These are phyloP conservation scores for Chiloscyllium plagiosum DNA, from an alignment of 2,113 vertebrate species.

Conservation along the genomic window DNA sequence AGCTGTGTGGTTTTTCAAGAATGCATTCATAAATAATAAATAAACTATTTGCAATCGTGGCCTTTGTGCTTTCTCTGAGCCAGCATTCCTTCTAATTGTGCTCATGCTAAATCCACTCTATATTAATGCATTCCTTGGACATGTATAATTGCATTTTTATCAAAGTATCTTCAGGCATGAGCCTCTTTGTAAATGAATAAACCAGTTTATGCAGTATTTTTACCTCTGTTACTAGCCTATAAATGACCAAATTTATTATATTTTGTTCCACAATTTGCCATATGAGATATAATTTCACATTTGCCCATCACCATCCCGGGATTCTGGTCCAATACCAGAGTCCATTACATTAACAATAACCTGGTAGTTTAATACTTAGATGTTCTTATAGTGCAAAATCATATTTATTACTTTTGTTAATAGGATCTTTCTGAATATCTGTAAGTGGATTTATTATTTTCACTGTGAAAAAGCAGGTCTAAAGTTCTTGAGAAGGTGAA, in stretches of 20 bases:
- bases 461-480: background rate
- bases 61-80: background rate
- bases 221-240: background rate
- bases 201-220: background rate
- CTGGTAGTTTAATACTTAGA: background rate
- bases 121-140: background rate
- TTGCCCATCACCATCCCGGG: background rate
- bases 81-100: background rate
- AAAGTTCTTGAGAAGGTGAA: background rate
- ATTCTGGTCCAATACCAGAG: background rate
- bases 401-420: background rate
- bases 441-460: background rate
- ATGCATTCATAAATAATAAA: background rate
- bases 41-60: background rate
- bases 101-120: background rate
- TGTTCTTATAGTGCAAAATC: background rate
- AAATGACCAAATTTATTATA: background rate
- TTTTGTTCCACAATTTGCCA: background rate
- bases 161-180: background rate
- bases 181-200: conserved; percentile 5
- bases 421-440: background rate
- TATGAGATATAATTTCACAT: background rate
- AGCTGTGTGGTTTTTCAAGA: background rate
- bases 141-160: conserved; percentile 13
- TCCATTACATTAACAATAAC: too few relatives aligned